Evolutionary conservation across 2,888 invertebrate genomes (phyloP).

Genomic region (Mellilla xanthometata): DNA sequence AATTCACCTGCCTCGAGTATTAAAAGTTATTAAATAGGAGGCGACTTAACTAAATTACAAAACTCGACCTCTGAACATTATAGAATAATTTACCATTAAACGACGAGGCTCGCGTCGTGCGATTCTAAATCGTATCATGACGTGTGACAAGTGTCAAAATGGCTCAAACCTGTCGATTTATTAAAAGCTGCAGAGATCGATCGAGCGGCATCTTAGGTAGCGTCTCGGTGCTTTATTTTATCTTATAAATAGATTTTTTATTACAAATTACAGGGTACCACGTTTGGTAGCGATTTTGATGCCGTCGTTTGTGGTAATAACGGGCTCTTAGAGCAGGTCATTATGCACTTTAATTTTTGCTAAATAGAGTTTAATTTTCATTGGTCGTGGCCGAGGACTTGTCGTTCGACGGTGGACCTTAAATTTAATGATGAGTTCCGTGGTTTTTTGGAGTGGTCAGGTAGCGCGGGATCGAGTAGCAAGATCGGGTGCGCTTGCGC

Average conservation of each 20-base stretch:
- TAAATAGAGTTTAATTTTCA: constrained; percentile 64
- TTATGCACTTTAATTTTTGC: constrained; percentile 60
- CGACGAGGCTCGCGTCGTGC: constrained; percentile 39
- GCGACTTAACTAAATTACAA: constrained; percentile 80
- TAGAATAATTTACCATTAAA: constrained; percentile 74
- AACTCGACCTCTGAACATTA: constrained; percentile 77
- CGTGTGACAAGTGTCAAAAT: constrained; percentile 76
- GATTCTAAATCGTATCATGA: constrained; percentile 65
- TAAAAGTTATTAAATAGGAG: constrained; percentile 81
- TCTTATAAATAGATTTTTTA: constrained; percentile 83
- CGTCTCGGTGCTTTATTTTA: constrained; percentile 76
- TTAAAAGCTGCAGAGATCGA: constrained; percentile 72
- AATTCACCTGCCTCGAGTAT: constrained; percentile 66
- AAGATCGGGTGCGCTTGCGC: not conserved
- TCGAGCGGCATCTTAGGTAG: constrained; percentile 77
- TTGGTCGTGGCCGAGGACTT: constrained; percentile 30
- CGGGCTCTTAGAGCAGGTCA: constrained; percentile 44
- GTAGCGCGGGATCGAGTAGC: constrained; percentile 45
- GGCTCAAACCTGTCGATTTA: constrained; percentile 62
- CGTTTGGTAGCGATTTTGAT: constrained; percentile 79
- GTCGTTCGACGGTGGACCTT: constrained; percentile 30
- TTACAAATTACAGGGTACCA: constrained; percentile 81
- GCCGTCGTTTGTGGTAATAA: constrained; percentile 56
- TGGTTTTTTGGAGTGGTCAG: constrained; percentile 57
- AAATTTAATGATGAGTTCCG: constrained; percentile 64